These are phyloP conservation scores for Thelaira solivaga DNA, from an alignment of 2,888 invertebrate species.

Conservation along the genomic window DNA sequence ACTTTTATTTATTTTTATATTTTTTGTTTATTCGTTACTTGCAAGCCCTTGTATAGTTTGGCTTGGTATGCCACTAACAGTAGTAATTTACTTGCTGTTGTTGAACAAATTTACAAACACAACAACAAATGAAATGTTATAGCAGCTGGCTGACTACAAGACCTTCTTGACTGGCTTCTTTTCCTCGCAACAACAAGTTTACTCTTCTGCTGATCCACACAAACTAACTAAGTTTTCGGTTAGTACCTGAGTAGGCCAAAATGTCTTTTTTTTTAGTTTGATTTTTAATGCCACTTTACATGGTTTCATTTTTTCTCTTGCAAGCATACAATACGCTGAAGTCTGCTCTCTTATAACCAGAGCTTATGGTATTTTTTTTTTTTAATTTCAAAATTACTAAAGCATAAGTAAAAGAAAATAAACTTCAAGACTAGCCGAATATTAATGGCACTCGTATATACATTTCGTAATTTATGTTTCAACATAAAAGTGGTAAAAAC, in stretches of 20 bases:
- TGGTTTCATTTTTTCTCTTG: conserved; percentile 37
- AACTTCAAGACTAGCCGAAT: background rate
- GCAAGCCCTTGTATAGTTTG: conserved; percentile 52
- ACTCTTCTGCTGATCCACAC: conserved; percentile 56
- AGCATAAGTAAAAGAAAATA: background rate
- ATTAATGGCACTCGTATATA: background rate
- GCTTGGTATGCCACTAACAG: conserved; percentile 42
- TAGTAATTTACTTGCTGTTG: conserved; percentile 27
- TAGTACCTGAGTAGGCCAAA: conserved; percentile 54
- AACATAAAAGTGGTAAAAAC: no score
- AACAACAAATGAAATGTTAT: background rate
- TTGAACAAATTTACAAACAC: conserved; percentile 5
- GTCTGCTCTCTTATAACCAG: conserved; percentile 12
- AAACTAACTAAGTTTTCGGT: conserved; percentile 53
- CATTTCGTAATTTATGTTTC: no score
- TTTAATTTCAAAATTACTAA: conserved; percentile 7
- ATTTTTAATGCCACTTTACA: background rate
- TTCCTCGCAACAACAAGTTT: conserved; percentile 50
- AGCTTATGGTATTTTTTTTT: background rate
- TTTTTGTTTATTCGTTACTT: conserved; percentile 1
- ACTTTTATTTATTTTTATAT: no score
- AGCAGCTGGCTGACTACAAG: background rate
- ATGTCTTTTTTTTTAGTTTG: conserved; percentile 38
- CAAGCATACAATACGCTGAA: background rate
- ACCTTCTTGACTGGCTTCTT: conserved; percentile 7